These are phyloP conservation scores for Limenitis camilla DNA, from an alignment of 2,888 invertebrate species.

Conservation along the genomic window DNA sequence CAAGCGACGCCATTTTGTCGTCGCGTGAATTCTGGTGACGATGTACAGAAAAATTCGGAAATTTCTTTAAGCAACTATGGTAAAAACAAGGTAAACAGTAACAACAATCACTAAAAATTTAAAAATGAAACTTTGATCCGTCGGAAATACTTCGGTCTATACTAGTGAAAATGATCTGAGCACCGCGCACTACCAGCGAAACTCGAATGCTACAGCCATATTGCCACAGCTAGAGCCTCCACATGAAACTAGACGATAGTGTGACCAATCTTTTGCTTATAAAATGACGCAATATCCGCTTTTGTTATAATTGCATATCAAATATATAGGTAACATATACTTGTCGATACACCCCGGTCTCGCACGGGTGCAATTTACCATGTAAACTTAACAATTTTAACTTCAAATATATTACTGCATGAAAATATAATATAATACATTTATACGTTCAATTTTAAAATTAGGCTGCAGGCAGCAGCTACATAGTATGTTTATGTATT, in stretches of 20 bases:
- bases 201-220: conserved; percentile 72
- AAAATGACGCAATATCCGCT: conserved; percentile 32
- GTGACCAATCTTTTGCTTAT: conserved; percentile 30
- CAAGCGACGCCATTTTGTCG: conserved; percentile 76
- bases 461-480: no score
- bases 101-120: conserved; percentile 59
- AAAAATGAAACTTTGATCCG: conserved; percentile 66
- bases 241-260: conserved; percentile 26
- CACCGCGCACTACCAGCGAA: conserved; percentile 71
- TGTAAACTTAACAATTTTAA: no score
- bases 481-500: no score
- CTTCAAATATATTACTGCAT: no score
- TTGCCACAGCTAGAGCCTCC: conserved; percentile 41
- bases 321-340: not conserved
- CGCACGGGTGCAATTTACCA: no score
- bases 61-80: conserved; percentile 51
- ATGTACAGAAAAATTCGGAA: conserved; percentile 60
- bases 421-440: no score
- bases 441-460: no score
- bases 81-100: conserved; percentile 58
- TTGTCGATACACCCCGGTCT: no score
- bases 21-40: conserved; percentile 72
- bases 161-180: conserved; percentile 61
- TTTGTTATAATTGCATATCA: conserved; percentile 1
- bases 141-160: conserved; percentile 62